Evolutionary conservation across 2,113 vertebrate genomes (phyloP).

Genomic region (Oreochromis tanganicae): DNA sequence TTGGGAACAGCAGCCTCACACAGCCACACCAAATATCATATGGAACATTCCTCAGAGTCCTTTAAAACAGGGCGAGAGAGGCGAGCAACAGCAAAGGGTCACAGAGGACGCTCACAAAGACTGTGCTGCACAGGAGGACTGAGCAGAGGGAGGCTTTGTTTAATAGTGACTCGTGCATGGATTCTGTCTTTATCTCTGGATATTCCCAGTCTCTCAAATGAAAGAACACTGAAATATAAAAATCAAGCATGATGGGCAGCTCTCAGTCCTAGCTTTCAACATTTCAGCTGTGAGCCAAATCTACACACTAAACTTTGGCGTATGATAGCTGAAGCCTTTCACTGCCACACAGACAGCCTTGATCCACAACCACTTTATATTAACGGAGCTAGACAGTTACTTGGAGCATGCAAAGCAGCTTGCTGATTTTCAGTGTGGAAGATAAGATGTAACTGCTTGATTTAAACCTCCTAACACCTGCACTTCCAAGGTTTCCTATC

Average conservation of each 20-base stretch:
- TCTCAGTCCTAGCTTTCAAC: background rate
- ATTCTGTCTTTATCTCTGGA: background rate
- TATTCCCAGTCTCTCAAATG: background rate
- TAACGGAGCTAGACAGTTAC: background rate
- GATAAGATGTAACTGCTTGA: background rate
- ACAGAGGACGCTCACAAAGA: slow-evolving; percentile 5
- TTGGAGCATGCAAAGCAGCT: background rate
- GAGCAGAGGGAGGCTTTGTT: background rate
- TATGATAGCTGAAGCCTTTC: background rate
- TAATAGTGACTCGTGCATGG: background rate
- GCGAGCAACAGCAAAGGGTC: background rate
- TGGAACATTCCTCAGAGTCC: slow-evolving; percentile 20
- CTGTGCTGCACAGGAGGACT: background rate
- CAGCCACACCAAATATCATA: slow-evolving; percentile 39
- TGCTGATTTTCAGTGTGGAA: background rate
- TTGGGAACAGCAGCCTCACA: slow-evolving; percentile 35
- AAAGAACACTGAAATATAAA: background rate
- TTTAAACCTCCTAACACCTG: background rate
- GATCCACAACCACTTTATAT: background rate
- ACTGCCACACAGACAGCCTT: background rate
- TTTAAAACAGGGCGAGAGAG: slow-evolving; percentile 8
- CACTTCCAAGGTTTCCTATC: background rate
- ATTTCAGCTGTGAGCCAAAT: background rate
- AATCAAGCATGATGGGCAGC: background rate
- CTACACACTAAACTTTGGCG: background rate